A percentile compares a stretch with the other conserved stretches of the same genome.
These are phyloP conservation scores for Phataginus tetradactyla DNA, from an alignment of 2,797 vertebrate genomes.

Conservation along the genomic window DNA sequence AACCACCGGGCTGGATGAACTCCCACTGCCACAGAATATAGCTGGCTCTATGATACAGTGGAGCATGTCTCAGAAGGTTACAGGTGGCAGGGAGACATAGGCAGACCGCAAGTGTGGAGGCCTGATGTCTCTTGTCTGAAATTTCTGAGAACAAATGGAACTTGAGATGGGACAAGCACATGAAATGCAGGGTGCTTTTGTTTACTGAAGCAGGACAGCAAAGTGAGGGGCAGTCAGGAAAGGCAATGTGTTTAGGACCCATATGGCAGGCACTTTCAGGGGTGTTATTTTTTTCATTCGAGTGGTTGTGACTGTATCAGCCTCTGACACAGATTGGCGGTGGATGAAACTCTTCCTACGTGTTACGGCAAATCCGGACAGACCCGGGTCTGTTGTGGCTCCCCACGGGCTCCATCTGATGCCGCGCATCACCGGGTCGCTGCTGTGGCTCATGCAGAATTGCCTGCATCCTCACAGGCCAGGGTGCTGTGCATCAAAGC, in stretches of 20 bases:
- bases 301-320: background rate
- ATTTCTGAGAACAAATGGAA: background rate
- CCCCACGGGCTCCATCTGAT: background rate
- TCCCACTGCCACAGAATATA: background rate
- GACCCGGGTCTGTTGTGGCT: fast-evolving
- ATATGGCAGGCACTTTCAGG: background rate
- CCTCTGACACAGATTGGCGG: background rate
- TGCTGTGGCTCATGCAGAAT: background rate
- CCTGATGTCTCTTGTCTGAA: background rate
- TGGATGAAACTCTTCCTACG: fast-evolving
- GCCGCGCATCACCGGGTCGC: background rate
- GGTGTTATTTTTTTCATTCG: background rate
- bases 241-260: fast-evolving
- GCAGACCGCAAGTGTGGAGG: background rate
- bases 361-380: fast-evolving
- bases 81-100: background rate
- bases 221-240: background rate
- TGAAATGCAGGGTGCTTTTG: background rate
- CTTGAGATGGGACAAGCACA: background rate
- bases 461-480: background rate
- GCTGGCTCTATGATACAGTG: fast-evolving
- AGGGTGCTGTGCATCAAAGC: background rate
- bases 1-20: background rate
- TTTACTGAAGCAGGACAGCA: background rate
- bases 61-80: too few species aligned